Evolutionary conservation across 2,797 vertebrate species (phyloP), one percentile per base, ranked within the genome.

Genomic region (Nannoperca obscura): DNA sequence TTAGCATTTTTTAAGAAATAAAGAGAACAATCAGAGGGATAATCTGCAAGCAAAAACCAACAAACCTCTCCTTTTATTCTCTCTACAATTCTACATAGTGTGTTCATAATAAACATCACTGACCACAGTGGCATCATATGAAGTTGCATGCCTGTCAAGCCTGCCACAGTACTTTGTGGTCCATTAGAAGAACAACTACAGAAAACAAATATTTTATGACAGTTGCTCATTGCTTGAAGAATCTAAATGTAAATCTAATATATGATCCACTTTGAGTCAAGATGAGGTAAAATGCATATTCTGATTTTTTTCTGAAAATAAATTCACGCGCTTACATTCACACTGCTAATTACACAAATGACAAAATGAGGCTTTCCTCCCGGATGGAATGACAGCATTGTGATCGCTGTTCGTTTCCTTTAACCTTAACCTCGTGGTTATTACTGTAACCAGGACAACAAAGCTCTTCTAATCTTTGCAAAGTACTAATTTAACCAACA

Each of bases 1-100:
- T 79, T 78, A 71, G 22, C 53, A 81, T 78, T 74, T 84, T 69
- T 72, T 30, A 62, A 32, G 53, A 54, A 80, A 62, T 67, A 53
- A 84, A 72, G 19, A 71, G 24, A 11, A 44, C 47, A 70, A 76
- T 42, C 66, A 54, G 36, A n/a, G 32, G 64, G 52, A 79, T n/a
- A 38, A 60, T 76, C 50, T 63, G 50, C 3, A 12, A 72, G 71
- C 38, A 22, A 30, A 54, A 80, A 60, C 54, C 52, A 5, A 27
- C n/a, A 76, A 53, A 24, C 54, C 62, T 71, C 38, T 54, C 1
- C 17, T 24, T 65, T 76, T 44, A 46, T 65, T 61, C 3, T 74
- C 42, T 66, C 24, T 36, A 49, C 20, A 34, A 60, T 49, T 3
- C 65, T 57, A n/a, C 59, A 58, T 24, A 24, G 42, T 15, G 67